Evolutionary conservation across 2,888 invertebrate genomes (phyloP), one percentile per base, ranked within the genome.

Genomic region (Drosophila monieri): DNA sequence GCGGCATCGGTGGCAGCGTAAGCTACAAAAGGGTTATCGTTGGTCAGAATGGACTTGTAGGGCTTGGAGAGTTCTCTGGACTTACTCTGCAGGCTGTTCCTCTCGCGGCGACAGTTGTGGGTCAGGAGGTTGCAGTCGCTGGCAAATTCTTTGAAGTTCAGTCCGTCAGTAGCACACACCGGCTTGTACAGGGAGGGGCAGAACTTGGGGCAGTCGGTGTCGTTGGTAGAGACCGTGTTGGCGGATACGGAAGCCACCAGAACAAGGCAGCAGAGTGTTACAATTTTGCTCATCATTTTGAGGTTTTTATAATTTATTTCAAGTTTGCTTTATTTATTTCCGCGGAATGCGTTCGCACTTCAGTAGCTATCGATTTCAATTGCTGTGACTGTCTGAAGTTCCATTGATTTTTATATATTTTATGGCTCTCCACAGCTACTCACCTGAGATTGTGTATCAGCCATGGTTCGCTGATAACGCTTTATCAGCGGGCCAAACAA

Each of bases 91-190:
- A 59, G 60, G 9, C 61, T 69, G 27, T 47, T 75, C 25, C 86
- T 80, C 46, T 78, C 65, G 1, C 83, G 83, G 41, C 84, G 86
- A 59, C 90, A 90, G 57, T 91, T 90, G 59, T 70, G 79, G 21
- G 72, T 62, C 52, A 74, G 58, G 4, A 90, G 57, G 21, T 78
- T 74, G 64, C 90, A 90, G 3, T 4, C 8, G 23, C 87, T 90
- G 61, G 68, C 77, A 32, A 90, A 90, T 55, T 90, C 79, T 48
- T 85, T 81, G 39, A 72, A 80, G 15, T 75, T 62, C 30, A 51
- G 67, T 18, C 90, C 91, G 74, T 90, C 80, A 18, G 81, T 73
- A 23, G 76, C 90, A 53, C 91, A 90, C 35, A 83, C 61, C 1
- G 90, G 90, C 3, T 59, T 53, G 49, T 79, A 80, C 18, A 84